phyloP scores from a whole-genome alignment of 2,797 vertebrate species.

The Hapalemur alaotrensis region DNA sequence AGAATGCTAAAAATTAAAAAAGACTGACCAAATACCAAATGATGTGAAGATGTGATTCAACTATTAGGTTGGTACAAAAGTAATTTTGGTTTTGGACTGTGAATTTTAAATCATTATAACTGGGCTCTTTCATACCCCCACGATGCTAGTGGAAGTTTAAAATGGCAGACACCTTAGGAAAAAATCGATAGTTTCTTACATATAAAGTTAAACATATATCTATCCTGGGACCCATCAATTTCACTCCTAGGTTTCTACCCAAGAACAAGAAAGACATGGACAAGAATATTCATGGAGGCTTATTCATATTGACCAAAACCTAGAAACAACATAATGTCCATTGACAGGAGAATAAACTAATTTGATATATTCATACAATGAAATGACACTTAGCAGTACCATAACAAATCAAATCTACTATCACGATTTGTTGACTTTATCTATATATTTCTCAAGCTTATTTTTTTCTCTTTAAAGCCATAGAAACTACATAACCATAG shows the following conservation, averaged over 20 bases:
- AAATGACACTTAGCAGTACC: background rate
- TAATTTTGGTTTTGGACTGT: too few species aligned
- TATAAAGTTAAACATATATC: background rate
- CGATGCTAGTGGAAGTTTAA: background rate
- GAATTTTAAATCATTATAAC: too few species aligned
- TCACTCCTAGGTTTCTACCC: too few species aligned
- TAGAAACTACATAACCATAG: slow-evolving; percentile 51
- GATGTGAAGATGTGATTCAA: background rate
- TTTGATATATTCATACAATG: background rate
- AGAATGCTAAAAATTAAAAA: background rate
- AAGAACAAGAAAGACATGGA: background rate
- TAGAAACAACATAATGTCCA: background rate
- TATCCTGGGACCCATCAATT: background rate
- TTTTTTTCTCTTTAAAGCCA: slow-evolving; percentile 55
- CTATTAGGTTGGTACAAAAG: background rate
- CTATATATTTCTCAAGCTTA: slow-evolving; percentile 17
- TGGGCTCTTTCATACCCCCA: background rate
- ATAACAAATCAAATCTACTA: background rate
- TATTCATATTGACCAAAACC: background rate
- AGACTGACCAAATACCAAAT: background rate
- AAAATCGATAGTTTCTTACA: background rate
- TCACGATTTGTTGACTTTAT: slow-evolving; percentile 29
- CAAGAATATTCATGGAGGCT: background rate
- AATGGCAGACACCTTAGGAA: background rate
- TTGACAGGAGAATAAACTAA: background rate